Base-by-base conservation (phyloP, 2,888 invertebrate genomes). In the Pristionchus japonicus region DNA sequence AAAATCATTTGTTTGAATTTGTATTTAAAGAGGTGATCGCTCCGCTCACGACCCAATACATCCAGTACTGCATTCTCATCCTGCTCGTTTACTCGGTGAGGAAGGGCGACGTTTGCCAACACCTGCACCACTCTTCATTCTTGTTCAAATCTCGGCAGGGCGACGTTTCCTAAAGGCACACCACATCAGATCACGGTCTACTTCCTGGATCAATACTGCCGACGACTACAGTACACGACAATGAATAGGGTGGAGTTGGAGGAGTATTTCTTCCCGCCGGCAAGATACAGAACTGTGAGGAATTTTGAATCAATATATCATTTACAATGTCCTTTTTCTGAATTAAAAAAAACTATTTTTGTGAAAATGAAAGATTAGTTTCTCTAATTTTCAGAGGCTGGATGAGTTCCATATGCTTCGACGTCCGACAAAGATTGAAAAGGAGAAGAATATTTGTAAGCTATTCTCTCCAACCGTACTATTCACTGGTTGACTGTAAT, bases 201-300 rank as follows among this genome's bases (percentile, higher is more conserved):
- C 74, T 74, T 20, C 40, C 74, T 74, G 74, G 43, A 74, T 74
- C 40, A 1, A 34, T 74, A 74, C 74, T 74, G 74, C 40, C 74
- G 74, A 11, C 74, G 74, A 15, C 40, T 74, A 23, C 74, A 74
- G 40, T 74, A 9, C 43, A 74, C 74, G 74, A 74, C 74, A n/a
- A 23, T 40, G 40, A 43, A 74, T 31, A 74, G 74, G 40, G 74
- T 40, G 20, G 74, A 74, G 74, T 40, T 74, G 74, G 74, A 74
- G 74, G 74, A 74, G 40, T 40, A 74, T 43, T 74, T 74, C 74
- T 74, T 74, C 74, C 74, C 74, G 11, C 40, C 74, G 20, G 74
- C 74, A 0, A 40, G 74, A 74, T 74, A 74, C 74, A 40, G 74
- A 40, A 40, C 40, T 74, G 74, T 74, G 23, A 40, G 64, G 13